These are phyloP conservation scores for Cephus spinipes DNA, from an alignment of 2,888 invertebrate genomes.

Conservation along the genomic window DNA sequence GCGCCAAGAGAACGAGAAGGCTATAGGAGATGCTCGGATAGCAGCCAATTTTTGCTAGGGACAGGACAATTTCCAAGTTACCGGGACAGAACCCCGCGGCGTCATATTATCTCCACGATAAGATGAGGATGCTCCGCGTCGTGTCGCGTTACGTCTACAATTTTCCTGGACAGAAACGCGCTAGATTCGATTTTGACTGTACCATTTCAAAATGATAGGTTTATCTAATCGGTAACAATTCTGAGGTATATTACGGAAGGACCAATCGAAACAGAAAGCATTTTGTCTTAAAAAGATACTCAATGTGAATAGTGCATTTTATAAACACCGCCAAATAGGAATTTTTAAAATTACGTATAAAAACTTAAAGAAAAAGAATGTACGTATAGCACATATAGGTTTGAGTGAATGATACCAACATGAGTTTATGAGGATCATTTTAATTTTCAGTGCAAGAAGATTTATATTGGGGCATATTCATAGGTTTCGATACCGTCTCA, in stretches of 20 bases:
- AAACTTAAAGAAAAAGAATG: neutral
- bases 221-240: neutral
- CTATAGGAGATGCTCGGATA: constrained; percentile 9
- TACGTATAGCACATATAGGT: too few relatives aligned
- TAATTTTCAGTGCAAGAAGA: too few relatives aligned
- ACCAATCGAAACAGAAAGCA: neutral
- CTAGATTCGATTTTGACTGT: constrained; percentile 22
- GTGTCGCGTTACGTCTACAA: neutral
- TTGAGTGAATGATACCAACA: too few relatives aligned
- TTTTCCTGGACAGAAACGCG: constrained; percentile 12
- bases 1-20: neutral
- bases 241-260: neutral
- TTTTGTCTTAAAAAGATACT: neutral
- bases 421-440: too few relatives aligned
- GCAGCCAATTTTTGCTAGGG: constrained; percentile 38
- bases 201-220: neutral
- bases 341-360: neutral
- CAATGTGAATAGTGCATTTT: neutral
- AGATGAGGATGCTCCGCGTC: constrained; percentile 1
- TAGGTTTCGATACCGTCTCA: neutral
- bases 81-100: constrained; percentile 28
- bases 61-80: constrained; percentile 41
- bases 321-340: neutral
- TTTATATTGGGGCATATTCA: too few relatives aligned
- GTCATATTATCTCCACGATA: constrained; percentile 23